Evolutionary conservation across 1,140 invertebrate species (phyloP).

Genomic region (Procambarus clarkii): DNA sequence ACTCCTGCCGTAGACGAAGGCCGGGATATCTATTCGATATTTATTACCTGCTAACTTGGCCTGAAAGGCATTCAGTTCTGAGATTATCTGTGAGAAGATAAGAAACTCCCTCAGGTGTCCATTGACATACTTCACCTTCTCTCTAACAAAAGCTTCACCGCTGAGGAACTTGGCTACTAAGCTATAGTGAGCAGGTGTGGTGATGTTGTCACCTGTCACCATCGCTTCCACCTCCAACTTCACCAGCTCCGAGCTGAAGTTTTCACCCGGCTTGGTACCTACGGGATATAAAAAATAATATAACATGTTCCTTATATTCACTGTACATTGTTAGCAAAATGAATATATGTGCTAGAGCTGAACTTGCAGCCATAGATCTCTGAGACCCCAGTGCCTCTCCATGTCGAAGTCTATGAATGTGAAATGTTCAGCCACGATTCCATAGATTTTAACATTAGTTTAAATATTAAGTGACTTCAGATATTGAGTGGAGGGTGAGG

Average conservation of each 20-base stretch:
- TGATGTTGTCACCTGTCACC: not conserved
- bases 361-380: too few relatives aligned
- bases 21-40: constrained; percentile 33
- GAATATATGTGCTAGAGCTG: too few relatives aligned
- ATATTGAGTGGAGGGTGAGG: too few relatives aligned
- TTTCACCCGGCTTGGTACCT: not conserved
- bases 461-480: too few relatives aligned
- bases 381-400: too few relatives aligned
- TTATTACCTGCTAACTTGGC: not conserved
- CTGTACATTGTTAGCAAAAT: too few relatives aligned
- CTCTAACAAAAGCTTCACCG: not conserved
- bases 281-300: not conserved
- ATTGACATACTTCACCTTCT: not conserved
- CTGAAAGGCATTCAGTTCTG: constrained; percentile 13
- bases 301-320: too few relatives aligned
- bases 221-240: constrained; percentile 4
- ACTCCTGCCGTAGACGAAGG: constrained; percentile 11
- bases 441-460: too few relatives aligned
- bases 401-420: too few relatives aligned
- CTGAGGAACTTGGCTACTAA: constrained; percentile 14
- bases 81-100: not conserved
- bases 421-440: too few relatives aligned
- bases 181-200: not conserved
- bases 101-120: not conserved
- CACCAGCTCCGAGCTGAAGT: constrained; percentile 13